Base-by-base conservation (phyloP, 2,888 invertebrate species). In the Imbricaverruca yamaguchii region DNA sequence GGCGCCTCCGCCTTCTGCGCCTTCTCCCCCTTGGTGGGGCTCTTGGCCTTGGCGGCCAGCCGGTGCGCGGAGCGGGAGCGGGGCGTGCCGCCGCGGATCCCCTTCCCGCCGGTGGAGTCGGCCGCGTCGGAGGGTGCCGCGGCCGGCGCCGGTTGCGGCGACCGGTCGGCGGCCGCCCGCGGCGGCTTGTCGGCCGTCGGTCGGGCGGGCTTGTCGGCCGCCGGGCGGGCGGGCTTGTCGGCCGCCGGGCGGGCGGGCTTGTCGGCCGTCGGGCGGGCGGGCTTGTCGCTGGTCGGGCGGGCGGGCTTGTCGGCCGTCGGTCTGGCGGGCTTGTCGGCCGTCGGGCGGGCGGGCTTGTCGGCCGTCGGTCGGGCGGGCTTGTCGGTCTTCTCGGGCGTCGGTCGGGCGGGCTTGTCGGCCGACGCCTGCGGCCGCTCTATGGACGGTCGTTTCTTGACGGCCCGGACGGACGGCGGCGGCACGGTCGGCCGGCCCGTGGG, bases 1-100 rank as follows among this genome's bases (percentile, higher is more conserved):
- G 53, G 53, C 74, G 53, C 23, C 23, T n/a, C 83, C 80, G 81
- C 81, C 82, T 82, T 83, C 1, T 39, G 39, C 23, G 65, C 10
- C 74, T 25, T 39, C 80, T 83, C 83, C 80, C 80, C 81, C 82
- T 82, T 83, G 82, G 82, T 82, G 81, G 82, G 65, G 82, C 82
- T 83, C 83, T 83, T 83, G 81, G 83, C 59, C 82, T 83, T 83
- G 81, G 80, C 82, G 80, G 81, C 82, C 80, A 82, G 81, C 80
- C 82, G 82, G 80, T 83, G 83, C 80, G 83, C 82, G 81, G 83
- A 82, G 80, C 82, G 82, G 67, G 82, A 82, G 80, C 82, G 83
- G 80, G 83, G 83, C 81, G 82, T 81, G 81, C 82, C 82, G 59
- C 78, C 67, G 74, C 83, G 83, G 69, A 83, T 82, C 78, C 83